Evolutionary conservation across 2,113 vertebrate genomes (phyloP), one percentile per base, ranked within the genome.

Genomic region (Corvus moneduloides): DNA sequence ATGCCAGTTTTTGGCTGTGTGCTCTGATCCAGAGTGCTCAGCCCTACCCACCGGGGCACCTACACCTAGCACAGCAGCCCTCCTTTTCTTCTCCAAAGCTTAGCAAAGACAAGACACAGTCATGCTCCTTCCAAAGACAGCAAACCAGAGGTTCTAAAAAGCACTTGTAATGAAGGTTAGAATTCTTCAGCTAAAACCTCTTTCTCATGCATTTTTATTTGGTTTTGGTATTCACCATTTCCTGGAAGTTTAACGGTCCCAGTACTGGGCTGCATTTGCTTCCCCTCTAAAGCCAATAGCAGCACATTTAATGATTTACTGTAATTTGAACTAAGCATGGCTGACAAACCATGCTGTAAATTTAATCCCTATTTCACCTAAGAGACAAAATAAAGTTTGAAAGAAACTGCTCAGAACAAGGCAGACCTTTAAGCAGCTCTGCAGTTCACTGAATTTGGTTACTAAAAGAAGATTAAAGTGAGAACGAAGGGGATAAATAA

Each of bases 211-310:
- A 72, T 83, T 87, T 87, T 91, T 87, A 68, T 51, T 78, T 39
- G 61, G 46, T 80, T 48, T 75, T 39, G 20, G 59, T 68, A 84
- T 72, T 79, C 84, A 68, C 35, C 11, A 43, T 68, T 95, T 93
- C 77, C 72, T 90, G 58, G 61, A 97, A 95, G 44, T 62, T 73
- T 54, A 58, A 16, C 51, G 32, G 79, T 67, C 91, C 69, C 74
- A 41, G 26, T 9, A 61, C 16, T 54, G 59, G 43, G 27, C 61
- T 87, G 41, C 27, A 89, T 67, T 59, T 86, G 23, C 68, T 84
- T 89, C 86, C 84, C 52, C 56, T 87, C 71, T 87, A 94, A 96
- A 95, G 30, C 33, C 55, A 95, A 48, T 26, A 41, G 75, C 59
- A 89, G 81, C 64, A 74, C 6, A 14, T 96, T 61, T 49, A 84